A percentile compares a stretch with the other conserved stretches of the same genome.
These are phyloP conservation scores for Chloroclystis v-ata DNA, from an alignment of 2,888 invertebrate genomes.

Conservation along the genomic window DNA sequence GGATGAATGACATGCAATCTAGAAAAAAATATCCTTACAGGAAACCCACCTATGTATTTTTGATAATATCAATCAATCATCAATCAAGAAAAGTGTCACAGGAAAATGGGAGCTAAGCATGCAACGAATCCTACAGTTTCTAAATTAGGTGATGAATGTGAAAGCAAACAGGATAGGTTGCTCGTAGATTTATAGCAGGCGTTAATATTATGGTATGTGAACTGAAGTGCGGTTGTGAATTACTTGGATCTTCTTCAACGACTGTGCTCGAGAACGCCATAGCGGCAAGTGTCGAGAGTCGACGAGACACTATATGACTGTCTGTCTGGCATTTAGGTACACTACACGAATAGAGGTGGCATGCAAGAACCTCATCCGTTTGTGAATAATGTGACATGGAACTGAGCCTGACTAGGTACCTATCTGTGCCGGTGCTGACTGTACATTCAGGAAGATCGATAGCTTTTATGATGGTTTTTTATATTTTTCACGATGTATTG, in stretches of 20 bases:
- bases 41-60: neutral
- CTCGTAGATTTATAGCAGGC: neutral
- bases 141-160: neutral
- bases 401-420: conserved; percentile 1
- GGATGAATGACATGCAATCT: neutral
- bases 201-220: too few relatives aligned
- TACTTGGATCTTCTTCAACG: conserved; percentile 1
- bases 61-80: too few relatives aligned
- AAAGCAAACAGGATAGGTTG: neutral
- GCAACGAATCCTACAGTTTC: neutral
- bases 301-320: neutral
- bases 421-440: neutral
- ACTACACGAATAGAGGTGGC: conserved; percentile 7
- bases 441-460: too few relatives aligned
- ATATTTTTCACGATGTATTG: too few relatives aligned
- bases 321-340: neutral
- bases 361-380: conserved; percentile 12
- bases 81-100: neutral
- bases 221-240: neutral
- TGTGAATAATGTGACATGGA: conserved; percentile 11
- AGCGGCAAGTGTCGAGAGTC: neutral
- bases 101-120: neutral
- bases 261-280: neutral
- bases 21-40: neutral
- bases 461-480: too few relatives aligned